Conservation (phyloP, 2,113 vertebrate genomes). For the Chloroceryle aenea region DNA sequence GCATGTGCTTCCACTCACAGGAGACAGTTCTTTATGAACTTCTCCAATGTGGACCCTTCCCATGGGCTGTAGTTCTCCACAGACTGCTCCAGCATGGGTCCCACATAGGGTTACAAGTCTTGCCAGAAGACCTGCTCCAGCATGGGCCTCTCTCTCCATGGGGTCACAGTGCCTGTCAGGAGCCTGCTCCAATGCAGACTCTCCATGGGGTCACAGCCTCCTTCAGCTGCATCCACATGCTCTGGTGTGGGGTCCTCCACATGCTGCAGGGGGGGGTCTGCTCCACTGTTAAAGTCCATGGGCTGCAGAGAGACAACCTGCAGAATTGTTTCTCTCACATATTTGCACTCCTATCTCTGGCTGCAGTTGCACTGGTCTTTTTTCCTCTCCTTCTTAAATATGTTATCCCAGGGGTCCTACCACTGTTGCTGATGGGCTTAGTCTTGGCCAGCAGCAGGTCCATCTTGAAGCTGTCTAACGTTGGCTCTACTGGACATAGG, state of each 20-base stretch:
- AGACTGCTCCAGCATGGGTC: background rate
- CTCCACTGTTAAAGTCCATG: background rate
- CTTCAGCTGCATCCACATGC: accelerated
- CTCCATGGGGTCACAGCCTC: background rate
- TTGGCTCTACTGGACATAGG: background rate
- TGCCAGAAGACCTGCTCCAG: background rate
- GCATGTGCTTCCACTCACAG: background rate
- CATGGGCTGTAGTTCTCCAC: background rate
- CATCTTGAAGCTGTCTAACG: accelerated
- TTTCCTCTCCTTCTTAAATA: background rate
- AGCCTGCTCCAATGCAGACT: accelerated
- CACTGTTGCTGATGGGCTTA: accelerated
- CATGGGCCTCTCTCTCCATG: background rate
- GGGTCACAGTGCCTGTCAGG: background rate
- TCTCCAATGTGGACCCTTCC: background rate
- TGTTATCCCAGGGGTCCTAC: accelerated
- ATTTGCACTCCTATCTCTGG: background rate
- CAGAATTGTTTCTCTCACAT: background rate
- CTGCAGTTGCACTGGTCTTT: background rate
- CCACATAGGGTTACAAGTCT: background rate
- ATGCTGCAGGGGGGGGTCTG: background rate
- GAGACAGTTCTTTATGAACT: background rate
- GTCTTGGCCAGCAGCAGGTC: background rate
- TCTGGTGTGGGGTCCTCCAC: accelerated
- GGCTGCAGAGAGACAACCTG: background rate